Base-by-base conservation (phyloP, 64 coral and sea anemone species). In the Montipora efflorescens region DNA sequence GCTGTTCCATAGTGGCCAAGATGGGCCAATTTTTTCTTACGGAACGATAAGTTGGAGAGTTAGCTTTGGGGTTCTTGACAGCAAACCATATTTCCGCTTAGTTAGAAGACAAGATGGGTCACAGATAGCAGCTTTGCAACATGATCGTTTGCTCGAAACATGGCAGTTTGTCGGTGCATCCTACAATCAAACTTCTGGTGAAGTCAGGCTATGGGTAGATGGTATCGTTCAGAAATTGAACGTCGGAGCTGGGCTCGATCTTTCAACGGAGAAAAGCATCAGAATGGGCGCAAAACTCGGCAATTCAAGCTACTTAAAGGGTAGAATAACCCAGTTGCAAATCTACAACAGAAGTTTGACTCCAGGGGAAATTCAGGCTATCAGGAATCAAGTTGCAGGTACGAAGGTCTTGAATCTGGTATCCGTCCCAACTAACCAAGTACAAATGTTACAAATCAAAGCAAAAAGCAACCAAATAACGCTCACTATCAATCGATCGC, bases 301-400 rank as follows among this genome's bases (percentile, higher is more conserved):
- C 4, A 70, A 90, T 72, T 0, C 16, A 0, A 72, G 87, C 20
- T 90, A 94, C 48, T 90, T 90, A 2, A 83, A 94, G 22, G 87
- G 93, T 11, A 79, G 87, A 13, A 76, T 90, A 52, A 77, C 87
- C 0, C 81, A 80, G 74, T 10, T 90, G 25, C 93, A 94, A 59
- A 36, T 94, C 8, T 94, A 83, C 78, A 59, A 90, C 75, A 79
- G 71, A 44, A 36, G 52, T 43, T 75, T 94, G 68, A 94, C 87
- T 47, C 77, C 58, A 62, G 53, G 67, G 9, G 51, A 94, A 69
- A 94, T 94, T 45, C 47, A 59, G 9, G 79, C 78, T 47, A 50
- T 78, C 14, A 12, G 6, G 47, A 78, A 2, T 92, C 52, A 77
- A 87, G 45, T 49, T 49, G 13, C 47, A n/a, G 76, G 76, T 78